Conservation (phyloP, 2,888 invertebrate species). For the Lamellibrachia columna region DNA sequence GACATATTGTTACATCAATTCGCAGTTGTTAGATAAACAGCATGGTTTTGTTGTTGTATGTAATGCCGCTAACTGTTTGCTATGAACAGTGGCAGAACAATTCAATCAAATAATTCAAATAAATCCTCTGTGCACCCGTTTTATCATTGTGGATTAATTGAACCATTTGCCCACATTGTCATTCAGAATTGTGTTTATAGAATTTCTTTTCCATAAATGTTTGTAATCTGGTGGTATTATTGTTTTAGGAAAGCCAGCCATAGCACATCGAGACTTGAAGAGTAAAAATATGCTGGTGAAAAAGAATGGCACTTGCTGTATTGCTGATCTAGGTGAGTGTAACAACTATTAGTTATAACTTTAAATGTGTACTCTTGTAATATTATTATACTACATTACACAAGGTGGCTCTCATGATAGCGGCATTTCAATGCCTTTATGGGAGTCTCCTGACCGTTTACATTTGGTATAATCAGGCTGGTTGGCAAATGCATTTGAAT, state of each 20-base stretch:
- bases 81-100: background rate
- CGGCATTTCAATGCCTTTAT: too few relatives aligned
- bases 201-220: background rate
- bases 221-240: background rate
- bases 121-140: background rate
- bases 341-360: background rate
- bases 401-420: too few relatives aligned
- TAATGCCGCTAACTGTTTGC: background rate
- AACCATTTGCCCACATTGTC: too few relatives aligned
- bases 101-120: background rate
- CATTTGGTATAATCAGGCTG: too few relatives aligned
- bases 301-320: slow-evolving; percentile 86
- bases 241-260: slow-evolving; percentile 86
- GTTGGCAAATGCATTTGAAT: too few relatives aligned
- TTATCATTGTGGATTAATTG: too few relatives aligned
- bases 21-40: background rate
- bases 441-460: too few relatives aligned
- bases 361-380: too few relatives aligned
- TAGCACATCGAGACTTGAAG: slow-evolving; percentile 96
- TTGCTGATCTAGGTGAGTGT: slow-evolving; percentile 87
- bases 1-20: too few relatives aligned
- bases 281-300: slow-evolving; percentile 98
- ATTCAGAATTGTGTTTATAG: too few relatives aligned
- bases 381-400: too few relatives aligned
- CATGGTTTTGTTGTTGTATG: background rate